Evolutionary conservation across 2,797 vertebrate species (phyloP).

Genomic region (Anguilla megastoma): DNA sequence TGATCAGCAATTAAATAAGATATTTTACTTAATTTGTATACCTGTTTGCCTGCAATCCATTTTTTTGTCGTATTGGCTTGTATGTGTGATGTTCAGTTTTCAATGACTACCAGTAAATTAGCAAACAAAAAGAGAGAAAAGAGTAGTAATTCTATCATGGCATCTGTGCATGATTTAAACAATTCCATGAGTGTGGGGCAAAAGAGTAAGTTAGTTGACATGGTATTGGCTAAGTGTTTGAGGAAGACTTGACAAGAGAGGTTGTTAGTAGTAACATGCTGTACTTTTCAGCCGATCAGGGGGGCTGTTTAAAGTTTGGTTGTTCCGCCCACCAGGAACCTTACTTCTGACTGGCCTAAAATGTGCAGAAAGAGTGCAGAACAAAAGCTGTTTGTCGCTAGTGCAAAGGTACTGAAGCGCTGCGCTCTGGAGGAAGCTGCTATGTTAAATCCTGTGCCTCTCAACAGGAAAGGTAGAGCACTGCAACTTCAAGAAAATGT

Average conservation of each 20-base stretch:
- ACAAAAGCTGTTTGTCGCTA: conserved; percentile 77
- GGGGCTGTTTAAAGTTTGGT: conserved; percentile 76
- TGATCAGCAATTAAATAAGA: neutral
- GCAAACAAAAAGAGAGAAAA: neutral
- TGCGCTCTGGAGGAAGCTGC: conserved; percentile 72
- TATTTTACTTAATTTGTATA: conserved; percentile 3
- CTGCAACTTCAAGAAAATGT: conserved; percentile 63
- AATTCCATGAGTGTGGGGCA: conserved; percentile 4
- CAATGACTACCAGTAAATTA: neutral
- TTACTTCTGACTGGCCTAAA: conserved; percentile 78
- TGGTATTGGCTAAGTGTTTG: conserved; percentile 54
- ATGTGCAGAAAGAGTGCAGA: conserved; percentile 77
- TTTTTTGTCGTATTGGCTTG: neutral
- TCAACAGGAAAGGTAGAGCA: conserved; percentile 77
- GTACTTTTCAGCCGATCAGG: conserved; percentile 70
- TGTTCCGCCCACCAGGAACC: conserved; percentile 78
- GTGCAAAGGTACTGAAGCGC: conserved; percentile 75
- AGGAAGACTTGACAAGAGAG: conserved; percentile 65
- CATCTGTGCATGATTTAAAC: conserved; percentile 29
- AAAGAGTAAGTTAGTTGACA: conserved; percentile 38
- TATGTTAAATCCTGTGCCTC: conserved; percentile 77
- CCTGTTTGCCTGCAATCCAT: conserved; percentile 12
- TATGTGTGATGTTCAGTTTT: neutral
- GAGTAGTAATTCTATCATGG: conserved; percentile 23
- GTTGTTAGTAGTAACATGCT: conserved; percentile 69